Evolutionary conservation across 2,797 vertebrate species (phyloP), one percentile per base, ranked within the genome.

Genomic region (Sebastes vulpes): DNA sequence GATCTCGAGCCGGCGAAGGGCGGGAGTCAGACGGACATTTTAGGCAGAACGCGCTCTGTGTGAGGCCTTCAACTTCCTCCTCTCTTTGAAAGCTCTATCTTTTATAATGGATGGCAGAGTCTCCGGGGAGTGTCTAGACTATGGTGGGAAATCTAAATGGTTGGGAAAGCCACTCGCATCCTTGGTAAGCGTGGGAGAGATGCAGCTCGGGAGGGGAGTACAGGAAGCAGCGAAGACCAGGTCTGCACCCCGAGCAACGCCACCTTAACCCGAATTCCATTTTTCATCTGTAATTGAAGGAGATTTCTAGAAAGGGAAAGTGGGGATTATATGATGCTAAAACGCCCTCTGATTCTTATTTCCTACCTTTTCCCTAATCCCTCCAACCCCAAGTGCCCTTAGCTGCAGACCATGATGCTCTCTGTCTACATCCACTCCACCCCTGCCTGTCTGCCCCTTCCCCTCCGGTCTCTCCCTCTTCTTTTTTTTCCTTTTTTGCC

Each of bases 81-180:
- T 54, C 75, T 71, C 85, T 82, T 35, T 93, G 91, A 93, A 85
- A 91, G 90, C 92, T 86, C 82, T 77, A 53, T 83, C 82, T 89
- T 58, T 86, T 77, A 78, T 92, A 94, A 94, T 94, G 92, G 93
- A 94, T 71, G 89, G 77, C 81, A 0, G 79, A 11, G 84, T 90
- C 93, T 89, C 94, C 0, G 11, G 93, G 92, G 93, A 89, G 63
- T 81, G 91, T 94, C 93, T 92, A 92, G 92, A 92, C 93, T 46
- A 69, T 26, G 84, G 82, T 88, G 83, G 87, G 81, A 87, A 87
- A 75, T 90, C 84, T 88, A 91, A 94, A 92, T 90, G 90, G 87
- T 84, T 26, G 48, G 84, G 80, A 88, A 85, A 90, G 77, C 82
- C 79, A 63, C 79, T 86, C 32, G 70, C 53, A 64, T 83, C 71